Evolutionary conservation across 1,140 invertebrate species (phyloP).

Genomic region (Drosophila sp.): DNA sequence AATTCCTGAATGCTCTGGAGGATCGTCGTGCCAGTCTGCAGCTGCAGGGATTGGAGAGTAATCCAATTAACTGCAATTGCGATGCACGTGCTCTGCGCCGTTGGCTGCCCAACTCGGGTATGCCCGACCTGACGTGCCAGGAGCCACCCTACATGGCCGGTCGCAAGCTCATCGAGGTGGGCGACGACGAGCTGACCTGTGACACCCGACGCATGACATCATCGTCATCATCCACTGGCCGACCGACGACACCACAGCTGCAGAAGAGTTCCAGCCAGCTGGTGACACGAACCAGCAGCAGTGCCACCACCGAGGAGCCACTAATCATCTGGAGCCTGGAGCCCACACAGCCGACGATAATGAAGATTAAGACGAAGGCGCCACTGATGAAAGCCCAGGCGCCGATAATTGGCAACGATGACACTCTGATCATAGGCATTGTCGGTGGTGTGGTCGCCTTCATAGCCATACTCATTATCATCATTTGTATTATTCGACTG

Average conservation of each 20-base stretch:
- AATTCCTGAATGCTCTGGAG: slow-evolving; percentile 91
- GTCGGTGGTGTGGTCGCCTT: slow-evolving; percentile 96
- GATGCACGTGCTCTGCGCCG: slow-evolving; percentile 90
- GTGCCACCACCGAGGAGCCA: slow-evolving; percentile 88
- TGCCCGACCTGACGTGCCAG: slow-evolving; percentile 87
- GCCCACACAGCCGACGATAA: slow-evolving; percentile 86
- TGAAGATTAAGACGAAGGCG: slow-evolving; percentile 86
- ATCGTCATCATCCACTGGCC: slow-evolving; percentile 75
- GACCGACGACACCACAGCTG: slow-evolving; percentile 62
- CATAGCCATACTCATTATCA: slow-evolving; percentile 93
- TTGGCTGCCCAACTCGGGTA: slow-evolving; percentile 89
- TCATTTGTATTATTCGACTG: slow-evolving; percentile 93
- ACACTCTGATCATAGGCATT: slow-evolving; percentile 95
- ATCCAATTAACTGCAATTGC: slow-evolving; percentile 94
- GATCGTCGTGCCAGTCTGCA: slow-evolving; percentile 90
- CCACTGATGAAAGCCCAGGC: slow-evolving; percentile 86
- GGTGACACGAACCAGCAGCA: slow-evolving; percentile 85
- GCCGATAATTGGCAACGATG: slow-evolving; percentile 91
- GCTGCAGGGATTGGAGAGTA: slow-evolving; percentile 89
- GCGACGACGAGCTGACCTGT: slow-evolving; percentile 92
- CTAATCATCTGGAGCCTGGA: slow-evolving; percentile 95
- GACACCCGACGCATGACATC: slow-evolving; percentile 87
- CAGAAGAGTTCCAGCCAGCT: slow-evolving; percentile 84
- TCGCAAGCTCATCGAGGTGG: slow-evolving; percentile 89
- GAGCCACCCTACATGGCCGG: slow-evolving; percentile 89